Evolutionary conservation across 2,888 invertebrate species (phyloP).

Genomic region (Melanophora roralis): DNA sequence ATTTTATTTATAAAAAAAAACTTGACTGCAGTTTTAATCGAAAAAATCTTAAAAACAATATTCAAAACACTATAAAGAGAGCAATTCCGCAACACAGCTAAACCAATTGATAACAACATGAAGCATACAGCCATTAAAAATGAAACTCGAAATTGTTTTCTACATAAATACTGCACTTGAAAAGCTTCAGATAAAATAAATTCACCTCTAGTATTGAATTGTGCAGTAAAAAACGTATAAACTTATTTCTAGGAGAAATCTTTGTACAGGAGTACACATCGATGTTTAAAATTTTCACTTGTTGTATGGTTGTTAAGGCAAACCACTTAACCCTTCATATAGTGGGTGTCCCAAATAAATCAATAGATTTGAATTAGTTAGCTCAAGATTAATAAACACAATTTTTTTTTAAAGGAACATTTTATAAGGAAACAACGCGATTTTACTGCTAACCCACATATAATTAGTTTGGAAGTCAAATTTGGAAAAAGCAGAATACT

Average conservation of each 20-base stretch:
- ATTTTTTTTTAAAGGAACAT: too few relatives aligned
- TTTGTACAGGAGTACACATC: too few relatives aligned
- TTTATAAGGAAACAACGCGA: too few relatives aligned
- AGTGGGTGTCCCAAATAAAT: too few relatives aligned
- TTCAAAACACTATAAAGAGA: neutral
- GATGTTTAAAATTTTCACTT: too few relatives aligned
- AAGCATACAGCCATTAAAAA: neutral
- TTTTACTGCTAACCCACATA: too few relatives aligned
- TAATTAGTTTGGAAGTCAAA: too few relatives aligned
- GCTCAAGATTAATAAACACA: too few relatives aligned
- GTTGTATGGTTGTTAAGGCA: conserved; percentile 46
- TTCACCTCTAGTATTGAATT: neutral
- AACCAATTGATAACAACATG: conserved; percentile 9
- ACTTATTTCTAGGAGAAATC: too few relatives aligned
- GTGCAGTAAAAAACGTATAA: too few relatives aligned
- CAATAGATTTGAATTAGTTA: too few relatives aligned
- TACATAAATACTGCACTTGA: conserved; percentile 33
- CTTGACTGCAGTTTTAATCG: conserved; percentile 16
- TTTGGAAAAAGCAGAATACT: too few relatives aligned
- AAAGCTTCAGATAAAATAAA: conserved; percentile 3
- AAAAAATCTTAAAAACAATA: neutral
- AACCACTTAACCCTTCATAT: conserved; percentile 43
- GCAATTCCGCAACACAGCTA: neutral
- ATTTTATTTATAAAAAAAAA: conserved; percentile 12
- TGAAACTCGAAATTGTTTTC: conserved; percentile 14